Evolutionary conservation across 2,888 invertebrate genomes (phyloP), one percentile per base, ranked within the genome.

Genomic region (Helicoverpa assulta): DNA sequence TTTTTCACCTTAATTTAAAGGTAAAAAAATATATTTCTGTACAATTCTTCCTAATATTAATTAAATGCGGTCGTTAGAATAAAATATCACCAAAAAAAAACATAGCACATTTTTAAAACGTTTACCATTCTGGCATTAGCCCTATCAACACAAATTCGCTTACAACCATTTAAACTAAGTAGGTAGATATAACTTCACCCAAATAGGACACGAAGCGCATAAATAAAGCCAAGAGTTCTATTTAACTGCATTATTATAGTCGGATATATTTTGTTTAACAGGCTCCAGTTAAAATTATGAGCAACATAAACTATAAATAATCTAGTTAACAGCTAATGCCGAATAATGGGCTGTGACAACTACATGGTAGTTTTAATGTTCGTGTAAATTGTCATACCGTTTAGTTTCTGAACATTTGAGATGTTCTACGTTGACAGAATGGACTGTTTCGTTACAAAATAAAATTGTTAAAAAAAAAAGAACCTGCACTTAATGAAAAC

Each of bases 241-340:
- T 71, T 79, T 80, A 70, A 80, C 68, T 53, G 62, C 81, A 59
- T 65, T 64, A 59, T 67, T 72, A 76, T 67, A 43, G 67, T 67
- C 66, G 58, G 63, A 69, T 70, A 67, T 67, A 77, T 80, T 77
- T 74, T 61, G 81, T 81, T 80, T 78, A 80, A 80, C 78, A 69
- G 54, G 53, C 21, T 50, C 40, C 74, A 51, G 63, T 76, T 76
- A 72, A 76, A 82, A 72, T 80, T 82, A 83, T 78, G 73, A 63
- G 64, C 59, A 53, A 53, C 53, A 37, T 78, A 47, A 78, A 71
- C 73, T 58, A 63, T 81, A 81, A 83, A 82, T 83, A 77, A 76
- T 76, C 19, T 40, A 67, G 70, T 81, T 76, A 71, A 79, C 72
- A 77, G 67, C 70, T 76, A 82, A 82, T 71, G 51, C 53, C 68